A percentile compares a stretch with the other conserved stretches of the same genome.
Conservation (phyloP, 2,888 invertebrate species). For the Vanessa cardui region DNA sequence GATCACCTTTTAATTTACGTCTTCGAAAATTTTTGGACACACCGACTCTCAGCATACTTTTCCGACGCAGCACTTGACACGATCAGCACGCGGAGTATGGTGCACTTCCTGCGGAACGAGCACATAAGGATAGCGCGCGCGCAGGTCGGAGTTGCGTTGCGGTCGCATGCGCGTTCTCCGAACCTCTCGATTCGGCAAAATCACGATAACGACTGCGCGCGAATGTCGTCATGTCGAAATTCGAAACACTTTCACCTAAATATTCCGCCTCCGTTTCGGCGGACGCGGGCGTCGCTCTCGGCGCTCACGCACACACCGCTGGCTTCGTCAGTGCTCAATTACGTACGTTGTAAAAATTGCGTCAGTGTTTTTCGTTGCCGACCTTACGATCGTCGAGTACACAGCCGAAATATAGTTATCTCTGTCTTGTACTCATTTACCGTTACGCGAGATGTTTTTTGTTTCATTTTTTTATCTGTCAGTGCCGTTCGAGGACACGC, state of each 20-base stretch:
- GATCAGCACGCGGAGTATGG: conserved; percentile 63
- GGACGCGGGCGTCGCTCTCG: conserved; percentile 82
- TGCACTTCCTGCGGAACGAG: conserved; percentile 67
- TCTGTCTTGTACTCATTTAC: conserved; percentile 78
- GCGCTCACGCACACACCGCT: conserved; percentile 79
- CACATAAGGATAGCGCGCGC: conserved; percentile 58
- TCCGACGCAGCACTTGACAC: conserved; percentile 64
- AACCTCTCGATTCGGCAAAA: conserved; percentile 82
- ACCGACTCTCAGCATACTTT: conserved; percentile 77
- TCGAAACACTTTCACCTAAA: conserved; percentile 84
- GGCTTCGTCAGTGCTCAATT: conserved; percentile 73
- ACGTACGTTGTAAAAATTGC: conserved; percentile 82
- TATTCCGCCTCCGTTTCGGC: conserved; percentile 82
- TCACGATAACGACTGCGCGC: conserved; percentile 83
- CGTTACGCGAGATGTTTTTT: conserved; percentile 67
- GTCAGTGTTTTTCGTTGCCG: conserved; percentile 81
- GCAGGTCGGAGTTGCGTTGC: conserved; percentile 53
- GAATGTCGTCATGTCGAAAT: conserved; percentile 83
- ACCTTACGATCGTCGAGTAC: conserved; percentile 72
- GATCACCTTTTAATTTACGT: conserved; percentile 77
- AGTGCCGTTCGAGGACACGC: conserved; percentile 63
- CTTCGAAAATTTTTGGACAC: conserved; percentile 68
- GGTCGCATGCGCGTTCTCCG: conserved; percentile 62
- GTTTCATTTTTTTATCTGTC: conserved; percentile 76
- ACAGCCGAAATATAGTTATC: conserved; percentile 79